These are phyloP conservation scores for Irena cyanogastra DNA, from an alignment of 2,113 vertebrate species.

Conservation along the genomic window DNA sequence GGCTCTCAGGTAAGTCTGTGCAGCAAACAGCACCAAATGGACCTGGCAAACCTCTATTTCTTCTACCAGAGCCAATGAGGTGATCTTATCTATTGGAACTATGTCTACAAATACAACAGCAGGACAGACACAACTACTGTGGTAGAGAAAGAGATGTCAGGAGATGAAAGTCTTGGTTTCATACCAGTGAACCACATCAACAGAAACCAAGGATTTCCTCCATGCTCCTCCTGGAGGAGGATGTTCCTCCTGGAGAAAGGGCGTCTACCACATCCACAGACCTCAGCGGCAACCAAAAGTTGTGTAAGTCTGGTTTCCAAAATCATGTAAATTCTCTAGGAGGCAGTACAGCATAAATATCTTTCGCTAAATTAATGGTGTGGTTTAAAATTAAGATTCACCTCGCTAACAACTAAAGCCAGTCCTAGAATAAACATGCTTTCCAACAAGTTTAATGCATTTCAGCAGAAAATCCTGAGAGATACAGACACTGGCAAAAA, in stretches of 20 bases:
- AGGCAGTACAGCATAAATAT: background rate
- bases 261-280: background rate
- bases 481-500: background rate
- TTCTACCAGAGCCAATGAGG: background rate
- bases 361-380: background rate
- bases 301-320: background rate
- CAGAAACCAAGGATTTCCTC: background rate
- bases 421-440: background rate
- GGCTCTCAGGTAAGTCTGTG: background rate
- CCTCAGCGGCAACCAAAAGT: background rate
- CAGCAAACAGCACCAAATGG: background rate
- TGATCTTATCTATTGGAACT: background rate
- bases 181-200: background rate
- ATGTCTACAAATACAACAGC: background rate
- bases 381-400: background rate
- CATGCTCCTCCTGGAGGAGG: too few species aligned
- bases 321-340: background rate
- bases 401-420: background rate
- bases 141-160: background rate
- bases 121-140: background rate
- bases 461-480: background rate
- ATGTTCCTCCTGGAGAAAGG: background rate
- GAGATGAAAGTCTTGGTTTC: background rate
- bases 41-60: background rate
- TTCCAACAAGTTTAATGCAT: background rate